Percentiles rank a stretch among this genome's conserved stretches.
phyloP scores from a whole-genome alignment of 64 coral and sea anemone genomes.

The Montipora foliosa region DNA sequence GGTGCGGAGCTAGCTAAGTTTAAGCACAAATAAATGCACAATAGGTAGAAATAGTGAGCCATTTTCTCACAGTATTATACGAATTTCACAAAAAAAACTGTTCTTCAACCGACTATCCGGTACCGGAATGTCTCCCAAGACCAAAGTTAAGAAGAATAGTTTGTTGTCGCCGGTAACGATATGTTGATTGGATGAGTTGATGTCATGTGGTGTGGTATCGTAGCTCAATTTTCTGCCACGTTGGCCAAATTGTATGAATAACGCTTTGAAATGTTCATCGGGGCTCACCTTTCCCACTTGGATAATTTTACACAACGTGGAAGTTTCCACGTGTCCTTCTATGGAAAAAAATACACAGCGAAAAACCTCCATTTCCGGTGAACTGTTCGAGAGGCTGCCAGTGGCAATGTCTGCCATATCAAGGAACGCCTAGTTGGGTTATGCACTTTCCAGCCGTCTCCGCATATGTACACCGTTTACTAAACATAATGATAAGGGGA shows the following conservation, averaged over 20 bases:
- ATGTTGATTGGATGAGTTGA: slow-evolving; percentile 9
- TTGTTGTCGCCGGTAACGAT: background rate
- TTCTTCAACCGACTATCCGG: too few relatives aligned
- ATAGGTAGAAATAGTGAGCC: background rate
- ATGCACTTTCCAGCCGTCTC: too few relatives aligned
- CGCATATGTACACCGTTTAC: too few relatives aligned
- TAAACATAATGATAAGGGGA: too few relatives aligned
- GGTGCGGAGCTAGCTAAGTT: background rate
- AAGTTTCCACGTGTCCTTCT: too few relatives aligned
- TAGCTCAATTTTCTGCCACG: slow-evolving; percentile 34
- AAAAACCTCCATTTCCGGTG: too few relatives aligned
- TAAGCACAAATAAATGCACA: background rate
- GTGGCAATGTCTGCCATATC: too few relatives aligned
- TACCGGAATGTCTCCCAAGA: too few relatives aligned
- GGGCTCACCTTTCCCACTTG: background rate
- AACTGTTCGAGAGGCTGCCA: too few relatives aligned
- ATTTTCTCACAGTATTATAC: background rate
- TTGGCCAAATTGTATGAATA: background rate
- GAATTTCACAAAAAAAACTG: too few relatives aligned
- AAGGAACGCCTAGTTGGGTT: too few relatives aligned
- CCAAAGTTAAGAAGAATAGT: background rate
- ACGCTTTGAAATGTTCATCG: background rate
- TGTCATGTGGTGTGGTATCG: slow-evolving; percentile 22
- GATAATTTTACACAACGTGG: background rate
- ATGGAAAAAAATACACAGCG: too few relatives aligned